phyloP scores from a whole-genome alignment of 2,797 vertebrate species.

The Nothura maculosa region DNA sequence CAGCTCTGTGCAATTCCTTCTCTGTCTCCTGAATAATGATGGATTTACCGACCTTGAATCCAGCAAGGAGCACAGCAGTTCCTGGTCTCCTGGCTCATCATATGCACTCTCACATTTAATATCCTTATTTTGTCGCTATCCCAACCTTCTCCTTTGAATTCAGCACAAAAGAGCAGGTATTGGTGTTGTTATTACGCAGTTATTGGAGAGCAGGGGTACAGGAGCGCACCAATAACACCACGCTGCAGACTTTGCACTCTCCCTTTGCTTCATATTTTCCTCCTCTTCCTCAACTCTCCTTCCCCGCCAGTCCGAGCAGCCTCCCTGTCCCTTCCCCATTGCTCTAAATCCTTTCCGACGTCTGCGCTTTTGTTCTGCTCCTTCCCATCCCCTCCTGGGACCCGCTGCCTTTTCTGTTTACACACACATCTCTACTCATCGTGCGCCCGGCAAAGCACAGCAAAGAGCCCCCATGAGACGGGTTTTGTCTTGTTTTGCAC shows the following conservation, averaged over 20 bases:
- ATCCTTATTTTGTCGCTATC: neutral
- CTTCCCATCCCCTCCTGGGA: slow-evolving; percentile 36
- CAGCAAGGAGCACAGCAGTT: neutral
- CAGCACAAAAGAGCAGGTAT: neutral
- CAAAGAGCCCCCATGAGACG: neutral
- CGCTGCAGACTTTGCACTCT: neutral
- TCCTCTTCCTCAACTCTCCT: neutral
- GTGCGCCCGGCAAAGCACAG: neutral
- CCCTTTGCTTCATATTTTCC: neutral
- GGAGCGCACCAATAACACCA: too few species aligned
- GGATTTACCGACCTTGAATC: slow-evolving; percentile 35
- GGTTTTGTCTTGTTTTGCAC: neutral
- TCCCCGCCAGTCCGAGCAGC: fast-evolving
- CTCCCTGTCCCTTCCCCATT: neutral
- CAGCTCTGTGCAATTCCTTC: neutral
- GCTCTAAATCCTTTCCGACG: neutral
- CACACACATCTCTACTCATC: neutral
- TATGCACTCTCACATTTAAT: neutral
- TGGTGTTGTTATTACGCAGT: too few species aligned
- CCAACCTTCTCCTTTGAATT: neutral
- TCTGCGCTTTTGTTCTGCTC: slow-evolving; percentile 16
- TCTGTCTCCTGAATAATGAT: neutral
- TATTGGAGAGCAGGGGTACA: too few species aligned
- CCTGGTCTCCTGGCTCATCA: fast-evolving
- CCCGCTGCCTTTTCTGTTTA: slow-evolving; percentile 17